phyloP scores from a whole-genome alignment of 2,113 vertebrate species.

The Tragelaphus buxtoni region DNA sequence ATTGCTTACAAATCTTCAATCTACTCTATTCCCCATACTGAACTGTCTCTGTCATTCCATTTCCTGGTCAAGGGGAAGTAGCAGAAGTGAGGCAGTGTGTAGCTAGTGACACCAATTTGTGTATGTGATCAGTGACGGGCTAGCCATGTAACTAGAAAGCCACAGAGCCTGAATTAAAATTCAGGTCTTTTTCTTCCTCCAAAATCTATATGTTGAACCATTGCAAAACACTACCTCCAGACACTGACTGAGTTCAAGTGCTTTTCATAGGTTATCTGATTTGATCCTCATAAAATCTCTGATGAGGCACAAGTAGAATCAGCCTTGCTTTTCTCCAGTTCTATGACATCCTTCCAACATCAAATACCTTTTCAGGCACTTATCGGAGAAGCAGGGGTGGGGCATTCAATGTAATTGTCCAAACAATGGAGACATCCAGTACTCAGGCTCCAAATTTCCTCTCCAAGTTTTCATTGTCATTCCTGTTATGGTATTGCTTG shows the following conservation, averaged over 20 bases:
- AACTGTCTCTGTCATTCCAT: background rate
- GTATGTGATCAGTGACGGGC: background rate
- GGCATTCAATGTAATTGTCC: background rate
- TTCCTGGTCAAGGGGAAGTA: background rate
- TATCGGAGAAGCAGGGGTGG: fast-evolving
- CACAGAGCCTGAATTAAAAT: background rate
- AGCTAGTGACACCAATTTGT: background rate
- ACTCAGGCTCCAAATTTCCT: background rate
- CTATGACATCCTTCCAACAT: background rate
- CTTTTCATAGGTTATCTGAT: background rate
- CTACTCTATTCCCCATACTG: background rate
- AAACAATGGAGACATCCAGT: background rate
- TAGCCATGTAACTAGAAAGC: background rate
- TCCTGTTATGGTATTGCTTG: background rate
- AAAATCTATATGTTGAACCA: background rate
- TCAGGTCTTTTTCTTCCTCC: background rate
- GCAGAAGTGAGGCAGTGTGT: background rate
- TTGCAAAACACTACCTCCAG: background rate
- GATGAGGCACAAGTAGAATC: background rate
- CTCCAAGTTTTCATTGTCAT: background rate
- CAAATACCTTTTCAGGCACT: background rate
- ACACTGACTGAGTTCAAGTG: background rate
- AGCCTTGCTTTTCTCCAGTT: background rate
- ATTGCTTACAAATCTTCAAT: background rate
- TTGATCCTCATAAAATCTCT: background rate